A percentile compares a stretch with the other conserved stretches of the same genome.
Conservation (phyloP, 1,140 invertebrate species). For the Pteromalus puparum region DNA sequence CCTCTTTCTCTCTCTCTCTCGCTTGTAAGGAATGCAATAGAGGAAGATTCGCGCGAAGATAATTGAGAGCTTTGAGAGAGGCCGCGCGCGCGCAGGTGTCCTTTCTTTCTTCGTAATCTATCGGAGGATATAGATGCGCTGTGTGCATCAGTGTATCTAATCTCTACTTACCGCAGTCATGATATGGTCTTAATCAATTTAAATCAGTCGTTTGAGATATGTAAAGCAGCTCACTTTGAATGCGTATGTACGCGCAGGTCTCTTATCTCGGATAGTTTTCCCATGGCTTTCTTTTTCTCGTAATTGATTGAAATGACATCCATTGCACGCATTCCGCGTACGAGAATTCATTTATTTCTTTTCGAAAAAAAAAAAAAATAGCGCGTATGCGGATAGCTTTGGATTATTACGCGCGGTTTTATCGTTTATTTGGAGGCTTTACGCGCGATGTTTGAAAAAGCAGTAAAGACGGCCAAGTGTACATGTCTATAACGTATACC, state of each 20-base stretch:
- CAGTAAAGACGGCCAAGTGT: not conserved
- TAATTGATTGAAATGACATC: too few species aligned
- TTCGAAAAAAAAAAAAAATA: too few species aligned
- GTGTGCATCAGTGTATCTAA: not conserved
- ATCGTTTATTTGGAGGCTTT: not conserved
- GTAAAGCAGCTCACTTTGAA: not conserved
- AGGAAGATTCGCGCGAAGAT: not conserved
- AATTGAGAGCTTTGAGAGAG: not conserved
- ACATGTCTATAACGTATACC: not conserved
- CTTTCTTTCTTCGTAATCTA: too few species aligned
- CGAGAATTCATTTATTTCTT: not conserved
- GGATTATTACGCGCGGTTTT: not conserved
- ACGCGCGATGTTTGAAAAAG: not conserved
- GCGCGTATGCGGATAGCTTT: too few species aligned
- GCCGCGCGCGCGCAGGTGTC: too few species aligned
- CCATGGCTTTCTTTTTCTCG: not conserved
- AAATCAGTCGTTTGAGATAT: not conserved
- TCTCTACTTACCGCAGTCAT: not conserved
- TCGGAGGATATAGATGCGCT: too few species aligned
- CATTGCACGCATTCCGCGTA: not conserved
- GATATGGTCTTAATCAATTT: constrained; percentile 11
- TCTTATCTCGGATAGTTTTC: not conserved
- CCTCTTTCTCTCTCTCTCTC: too few species aligned
- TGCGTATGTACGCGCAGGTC: too few species aligned
- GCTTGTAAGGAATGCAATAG: not conserved